Conservation (phyloP, 2,888 invertebrate species). For the Troides helena region DNA sequence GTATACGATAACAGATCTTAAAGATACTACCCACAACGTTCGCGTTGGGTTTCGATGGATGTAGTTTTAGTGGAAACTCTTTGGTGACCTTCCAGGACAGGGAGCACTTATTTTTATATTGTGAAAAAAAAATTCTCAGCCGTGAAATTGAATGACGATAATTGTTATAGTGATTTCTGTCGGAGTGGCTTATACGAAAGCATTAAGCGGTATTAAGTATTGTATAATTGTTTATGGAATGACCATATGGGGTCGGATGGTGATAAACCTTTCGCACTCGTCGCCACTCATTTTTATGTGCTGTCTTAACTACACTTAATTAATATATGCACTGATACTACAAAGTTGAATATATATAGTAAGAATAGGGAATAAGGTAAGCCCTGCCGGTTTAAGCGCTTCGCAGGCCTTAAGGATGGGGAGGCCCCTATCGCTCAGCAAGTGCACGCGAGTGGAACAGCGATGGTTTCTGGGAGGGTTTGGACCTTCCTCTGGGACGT, state of each 20-base stretch:
- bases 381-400: no score
- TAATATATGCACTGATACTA: no score
- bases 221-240: conserved; percentile 7
- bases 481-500: no score
- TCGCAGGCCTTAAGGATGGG: no score
- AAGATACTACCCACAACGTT: background rate
- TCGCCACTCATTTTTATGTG: background rate
- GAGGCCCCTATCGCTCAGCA: no score
- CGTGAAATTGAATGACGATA: conserved; percentile 14
- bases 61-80: conserved; percentile 4
- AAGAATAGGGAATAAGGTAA: no score
- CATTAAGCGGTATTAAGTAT: conserved; percentile 5
- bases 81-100: conserved; percentile 12
- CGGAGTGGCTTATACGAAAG: conserved; percentile 1
- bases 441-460: no score
- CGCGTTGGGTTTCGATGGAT: background rate
- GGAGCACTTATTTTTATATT: conserved; percentile 18
- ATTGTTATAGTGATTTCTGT: conserved; percentile 15
- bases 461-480: no score
- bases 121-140: background rate
- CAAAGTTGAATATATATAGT: no score
- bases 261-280: background rate
- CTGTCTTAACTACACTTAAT: background rate
- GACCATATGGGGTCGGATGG: conserved; percentile 1
- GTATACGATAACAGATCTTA: conserved; percentile 9